Conservation (phyloP, 2,888 invertebrate species). For the Hyles lineata region DNA sequence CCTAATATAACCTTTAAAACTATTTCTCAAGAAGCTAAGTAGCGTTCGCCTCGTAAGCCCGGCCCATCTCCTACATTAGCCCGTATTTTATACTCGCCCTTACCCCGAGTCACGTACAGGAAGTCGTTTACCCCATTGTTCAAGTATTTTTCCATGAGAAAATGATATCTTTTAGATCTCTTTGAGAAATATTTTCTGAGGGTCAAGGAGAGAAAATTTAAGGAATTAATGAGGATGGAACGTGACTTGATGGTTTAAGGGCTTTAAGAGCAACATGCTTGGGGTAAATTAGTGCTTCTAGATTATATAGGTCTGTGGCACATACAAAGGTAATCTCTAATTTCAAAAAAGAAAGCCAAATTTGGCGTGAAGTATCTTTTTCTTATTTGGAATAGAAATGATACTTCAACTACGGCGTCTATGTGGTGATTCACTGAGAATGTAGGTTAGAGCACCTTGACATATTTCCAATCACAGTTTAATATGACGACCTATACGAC, state of each 20-base stretch:
- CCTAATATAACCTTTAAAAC: slow-evolving; percentile 19
- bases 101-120: slow-evolving; percentile 32
- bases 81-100: slow-evolving; percentile 24
- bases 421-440: no score
- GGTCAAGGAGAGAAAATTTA: slow-evolving; percentile 14
- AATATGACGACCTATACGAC: no score
- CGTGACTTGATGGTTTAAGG: background rate
- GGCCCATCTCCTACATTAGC: slow-evolving; percentile 15
- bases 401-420: no score
- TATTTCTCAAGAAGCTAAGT: slow-evolving; percentile 10
- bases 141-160: slow-evolving; percentile 21
- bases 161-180: slow-evolving; percentile 25
- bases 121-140: slow-evolving; percentile 48
- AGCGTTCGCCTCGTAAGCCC: slow-evolving; percentile 22
- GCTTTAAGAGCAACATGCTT: background rate
- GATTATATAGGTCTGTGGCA: no score
- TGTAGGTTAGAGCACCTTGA: no score
- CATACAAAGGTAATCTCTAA: no score
- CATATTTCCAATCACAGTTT: no score
- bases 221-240: background rate
- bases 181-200: slow-evolving; percentile 16
- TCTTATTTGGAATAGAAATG: no score
- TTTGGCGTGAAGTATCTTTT: no score
- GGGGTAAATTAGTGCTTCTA: background rate
- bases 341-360: no score